phyloP scores from a whole-genome alignment of 2,797 vertebrate species.

The Ctenopoma kingsleyae region DNA sequence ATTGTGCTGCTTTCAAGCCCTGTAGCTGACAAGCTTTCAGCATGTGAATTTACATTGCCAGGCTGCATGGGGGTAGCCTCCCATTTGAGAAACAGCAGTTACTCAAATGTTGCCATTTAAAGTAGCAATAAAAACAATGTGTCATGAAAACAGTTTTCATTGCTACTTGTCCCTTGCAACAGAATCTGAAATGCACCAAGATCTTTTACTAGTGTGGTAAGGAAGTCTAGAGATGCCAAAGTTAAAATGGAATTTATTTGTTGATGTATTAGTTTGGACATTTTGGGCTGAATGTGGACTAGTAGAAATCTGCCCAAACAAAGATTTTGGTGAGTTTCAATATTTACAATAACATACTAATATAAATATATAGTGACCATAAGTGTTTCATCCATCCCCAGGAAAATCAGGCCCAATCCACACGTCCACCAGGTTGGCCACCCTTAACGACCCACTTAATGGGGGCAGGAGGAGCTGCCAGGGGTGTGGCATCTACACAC shows the following conservation, averaged over 20 bases:
- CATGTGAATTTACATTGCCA: constrained; percentile 21
- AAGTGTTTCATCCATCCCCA: too few species aligned
- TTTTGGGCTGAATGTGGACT: background rate
- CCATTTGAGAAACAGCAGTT: constrained; percentile 26
- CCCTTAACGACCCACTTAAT: too few species aligned
- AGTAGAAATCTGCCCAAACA: too few species aligned
- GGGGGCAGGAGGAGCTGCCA: too few species aligned
- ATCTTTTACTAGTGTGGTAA: background rate
- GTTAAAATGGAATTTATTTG: background rate
- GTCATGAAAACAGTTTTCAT: constrained; percentile 16
- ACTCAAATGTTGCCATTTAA: constrained; percentile 28
- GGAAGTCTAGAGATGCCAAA: background rate
- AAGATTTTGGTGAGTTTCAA: too few species aligned
- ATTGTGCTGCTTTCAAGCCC: constrained; percentile 31
- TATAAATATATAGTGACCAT: too few species aligned
- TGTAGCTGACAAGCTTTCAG: constrained; percentile 43
- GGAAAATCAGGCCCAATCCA: too few species aligned
- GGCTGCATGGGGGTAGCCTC: constrained; percentile 1
- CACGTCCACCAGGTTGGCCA: too few species aligned
- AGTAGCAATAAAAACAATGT: constrained; percentile 15
- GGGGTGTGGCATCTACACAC: too few species aligned
- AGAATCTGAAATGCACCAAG: background rate
- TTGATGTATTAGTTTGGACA: background rate
- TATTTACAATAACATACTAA: too few species aligned
- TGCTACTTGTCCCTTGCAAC: constrained; percentile 1